Evolutionary conservation across 2,888 invertebrate genomes (phyloP).

Genomic region (Drosophila infuscata): DNA sequence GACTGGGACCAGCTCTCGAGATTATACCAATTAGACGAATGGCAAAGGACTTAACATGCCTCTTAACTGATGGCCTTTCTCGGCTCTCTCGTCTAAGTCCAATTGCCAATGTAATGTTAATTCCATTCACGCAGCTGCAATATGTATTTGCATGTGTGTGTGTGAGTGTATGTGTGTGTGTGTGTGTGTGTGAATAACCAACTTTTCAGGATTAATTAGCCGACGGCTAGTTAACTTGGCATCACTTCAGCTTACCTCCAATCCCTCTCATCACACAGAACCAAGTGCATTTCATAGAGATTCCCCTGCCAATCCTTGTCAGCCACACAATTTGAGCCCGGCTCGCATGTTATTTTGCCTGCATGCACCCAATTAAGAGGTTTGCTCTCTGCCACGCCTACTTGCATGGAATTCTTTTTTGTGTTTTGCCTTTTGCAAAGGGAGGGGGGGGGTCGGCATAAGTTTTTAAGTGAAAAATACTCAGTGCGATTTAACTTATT

Average conservation of each 20-base stretch:
- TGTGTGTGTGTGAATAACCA: conserved; percentile 29
- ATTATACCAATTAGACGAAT: conserved; percentile 53
- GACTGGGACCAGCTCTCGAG: conserved; percentile 13
- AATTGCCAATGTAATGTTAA: conserved; percentile 69
- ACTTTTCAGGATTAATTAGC: conserved; percentile 77
- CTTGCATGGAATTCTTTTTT: conserved; percentile 10
- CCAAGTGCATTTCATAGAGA: conserved; percentile 38
- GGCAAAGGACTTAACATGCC: conserved; percentile 29
- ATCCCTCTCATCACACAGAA: conserved; percentile 23
- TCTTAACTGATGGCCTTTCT: conserved; percentile 27
- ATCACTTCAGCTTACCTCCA: conserved; percentile 41
- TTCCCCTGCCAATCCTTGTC: conserved; percentile 7
- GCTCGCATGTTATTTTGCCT: conserved; percentile 74
- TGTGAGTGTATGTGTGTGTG: not conserved
- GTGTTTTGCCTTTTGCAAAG: conserved; percentile 10
- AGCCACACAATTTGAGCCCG: conserved; percentile 61
- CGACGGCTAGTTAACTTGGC: conserved; percentile 75
- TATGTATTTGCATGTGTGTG: not conserved
- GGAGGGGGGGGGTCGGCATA: not conserved
- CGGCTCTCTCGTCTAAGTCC: conserved; percentile 69
- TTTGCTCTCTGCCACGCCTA: conserved; percentile 47
- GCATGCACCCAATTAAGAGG: conserved; percentile 80
- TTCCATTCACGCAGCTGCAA: conserved; percentile 55
- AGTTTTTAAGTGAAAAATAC: conserved; percentile 79
- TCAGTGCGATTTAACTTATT: conserved; percentile 80